Conservation (phyloP, 2,113 vertebrate genomes). For the Trematocara macrostoma region DNA sequence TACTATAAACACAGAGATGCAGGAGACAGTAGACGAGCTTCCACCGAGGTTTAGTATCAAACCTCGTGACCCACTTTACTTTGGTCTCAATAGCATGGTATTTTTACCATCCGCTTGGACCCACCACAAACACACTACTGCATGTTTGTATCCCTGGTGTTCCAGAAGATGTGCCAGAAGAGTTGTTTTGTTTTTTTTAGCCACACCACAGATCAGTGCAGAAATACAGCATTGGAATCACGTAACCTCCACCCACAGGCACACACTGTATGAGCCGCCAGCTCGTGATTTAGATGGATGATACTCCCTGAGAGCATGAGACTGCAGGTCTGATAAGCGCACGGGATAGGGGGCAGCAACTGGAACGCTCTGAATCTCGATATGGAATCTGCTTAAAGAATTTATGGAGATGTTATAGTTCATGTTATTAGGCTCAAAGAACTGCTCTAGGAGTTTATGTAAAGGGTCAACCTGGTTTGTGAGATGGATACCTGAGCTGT, state of each 20-base stretch:
- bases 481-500: background rate
- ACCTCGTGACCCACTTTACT: background rate
- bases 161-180: background rate
- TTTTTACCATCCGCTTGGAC: background rate
- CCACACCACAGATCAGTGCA: background rate
- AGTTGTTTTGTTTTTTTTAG: background rate
- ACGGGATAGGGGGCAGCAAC: background rate
- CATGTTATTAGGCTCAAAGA: background rate
- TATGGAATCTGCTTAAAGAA: background rate
- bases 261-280: background rate
- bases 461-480: background rate
- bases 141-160: background rate
- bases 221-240: background rate
- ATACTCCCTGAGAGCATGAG: slow-evolving; percentile 6
- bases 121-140: background rate
- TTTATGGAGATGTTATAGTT: slow-evolving; percentile 1
- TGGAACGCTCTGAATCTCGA: slow-evolving; percentile 3
- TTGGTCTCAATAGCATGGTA: background rate
- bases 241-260: slow-evolving; percentile 4
- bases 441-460: background rate
- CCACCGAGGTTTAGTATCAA: background rate
- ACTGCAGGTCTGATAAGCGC: slow-evolving; percentile 25
- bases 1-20: background rate
- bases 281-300: slow-evolving; percentile 38
- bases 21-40: background rate